Base-by-base conservation (phyloP, 1,140 invertebrate species). In the Melanaphis sacchari region DNA sequence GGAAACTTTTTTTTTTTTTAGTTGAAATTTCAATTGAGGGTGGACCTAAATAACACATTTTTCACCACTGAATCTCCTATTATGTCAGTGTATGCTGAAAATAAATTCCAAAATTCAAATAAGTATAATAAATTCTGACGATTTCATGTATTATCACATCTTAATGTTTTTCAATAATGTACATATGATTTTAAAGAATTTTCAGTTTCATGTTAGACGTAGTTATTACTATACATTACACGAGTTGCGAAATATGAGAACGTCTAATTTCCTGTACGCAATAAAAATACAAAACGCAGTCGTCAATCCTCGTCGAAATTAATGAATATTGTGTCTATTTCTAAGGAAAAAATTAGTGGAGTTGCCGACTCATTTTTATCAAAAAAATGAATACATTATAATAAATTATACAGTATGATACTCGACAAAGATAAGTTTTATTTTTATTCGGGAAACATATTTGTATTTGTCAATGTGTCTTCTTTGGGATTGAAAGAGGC, bases 391-490 rank as follows among this genome's bases (percentile, higher is more conserved):
- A 90, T 90, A 38, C 46, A 90, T 90, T 90, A 90, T 38, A 90
- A 90, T 90, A 90, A 90, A 54, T 90, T 40, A 90, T 41, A 66
- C 36, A 76, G 59, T n/a, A 76, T 76, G 31, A 76, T 76, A 40
- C 36, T 9, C 36, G 88, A 59, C 52, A 40, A 90, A 26, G 36
- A 59, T 90, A 54, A 90, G 88, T 90, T 90, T 90, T 90, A 90
- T 90, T 54, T 90, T 54, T 90, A 59, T 90, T 59, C 88, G 52
- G 88, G 26, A 59, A 90, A 90, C 88, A 54, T 90, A 90, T 90
- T 89, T 54, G 87, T 89, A 89, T 52, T 90, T 59, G 52, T 59
- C 49, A 59, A 90, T 90, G 88, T 90, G 88, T 52, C 46, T 90
- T 54, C 88, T 26, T 36, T 26, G 88, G 88, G 52, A 90, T 90